Evolutionary conservation across 1,140 invertebrate genomes (phyloP).

Genomic region (Trissolcus basalis): DNA sequence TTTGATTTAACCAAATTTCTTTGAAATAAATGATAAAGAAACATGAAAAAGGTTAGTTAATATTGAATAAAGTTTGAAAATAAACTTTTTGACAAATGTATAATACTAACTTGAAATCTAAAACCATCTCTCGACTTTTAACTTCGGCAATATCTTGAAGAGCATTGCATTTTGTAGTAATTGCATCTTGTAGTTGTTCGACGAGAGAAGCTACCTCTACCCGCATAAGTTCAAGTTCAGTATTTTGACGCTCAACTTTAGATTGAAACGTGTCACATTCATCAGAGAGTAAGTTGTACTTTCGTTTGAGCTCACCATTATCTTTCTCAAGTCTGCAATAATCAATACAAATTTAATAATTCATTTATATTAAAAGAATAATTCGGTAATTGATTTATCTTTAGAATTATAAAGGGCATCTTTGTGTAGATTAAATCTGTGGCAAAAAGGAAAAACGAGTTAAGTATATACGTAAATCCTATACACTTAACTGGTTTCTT

Average conservation of each 20-base stretch:
- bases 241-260: constrained; percentile 82
- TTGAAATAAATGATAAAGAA: too few species aligned
- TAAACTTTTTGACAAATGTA: too few species aligned
- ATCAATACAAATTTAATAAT: too few species aligned
- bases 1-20: too few species aligned
- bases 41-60: too few species aligned
- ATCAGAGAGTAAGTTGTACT: constrained; percentile 81
- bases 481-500: too few species aligned
- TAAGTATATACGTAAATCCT: too few species aligned
- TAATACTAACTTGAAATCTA: constrained; percentile 81
- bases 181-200: constrained; percentile 81
- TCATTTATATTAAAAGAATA: too few species aligned
- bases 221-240: constrained; percentile 82
- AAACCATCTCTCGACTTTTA: constrained; percentile 84
- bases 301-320: constrained; percentile 76
- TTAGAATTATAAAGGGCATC: too few species aligned
- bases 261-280: constrained; percentile 83
- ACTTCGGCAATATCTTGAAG: constrained; percentile 88
- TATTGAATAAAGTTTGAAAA: not conserved
- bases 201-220: constrained; percentile 79
- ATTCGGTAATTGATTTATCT: constrained; percentile 2
- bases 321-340: constrained; percentile 76
- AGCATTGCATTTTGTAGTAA: constrained; percentile 88
- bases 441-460: too few species aligned
- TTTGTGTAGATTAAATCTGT: too few species aligned